phyloP scores from a whole-genome alignment of 2,113 vertebrate genomes.

The Raja brachyura region DNA sequence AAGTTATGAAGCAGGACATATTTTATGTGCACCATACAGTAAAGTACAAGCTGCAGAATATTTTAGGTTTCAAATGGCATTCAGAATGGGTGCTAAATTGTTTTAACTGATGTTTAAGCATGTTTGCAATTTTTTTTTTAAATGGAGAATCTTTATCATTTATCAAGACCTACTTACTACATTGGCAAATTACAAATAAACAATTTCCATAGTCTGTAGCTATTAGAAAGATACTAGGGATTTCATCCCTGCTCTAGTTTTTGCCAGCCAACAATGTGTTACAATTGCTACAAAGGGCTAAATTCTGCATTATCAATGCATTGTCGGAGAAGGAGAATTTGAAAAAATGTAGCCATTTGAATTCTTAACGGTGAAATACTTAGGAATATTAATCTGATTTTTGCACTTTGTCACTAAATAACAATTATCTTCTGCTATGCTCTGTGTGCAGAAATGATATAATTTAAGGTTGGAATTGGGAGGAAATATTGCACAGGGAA shows the following conservation, averaged over 20 bases:
- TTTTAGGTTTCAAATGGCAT: slow-evolving; percentile 10
- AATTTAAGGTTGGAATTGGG: slow-evolving; percentile 3
- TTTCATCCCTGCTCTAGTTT: slow-evolving; percentile 7
- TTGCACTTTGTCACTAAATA: neutral
- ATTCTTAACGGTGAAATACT: neutral
- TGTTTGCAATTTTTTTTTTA: neutral
- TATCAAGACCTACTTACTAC: neutral
- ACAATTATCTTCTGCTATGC: neutral
- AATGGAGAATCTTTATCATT: neutral
- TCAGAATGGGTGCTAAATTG: neutral
- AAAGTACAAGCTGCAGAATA: neutral
- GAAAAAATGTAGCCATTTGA: neutral
- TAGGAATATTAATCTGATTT: neutral
- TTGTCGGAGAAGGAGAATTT: neutral
- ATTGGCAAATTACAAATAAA: neutral
- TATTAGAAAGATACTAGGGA: neutral
- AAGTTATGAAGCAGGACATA: neutral
- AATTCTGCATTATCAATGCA: neutral
- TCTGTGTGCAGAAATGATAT: neutral
- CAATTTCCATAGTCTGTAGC: slow-evolving; percentile 9
- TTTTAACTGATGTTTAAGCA: slow-evolving; percentile 3
- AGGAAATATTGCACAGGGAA: neutral
- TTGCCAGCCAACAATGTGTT: neutral
- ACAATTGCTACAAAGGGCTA: slow-evolving; percentile 2
- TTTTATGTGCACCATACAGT: neutral